Conservation (phyloP, 2,113 vertebrate genomes). For the Aspidoscelis tigris region DNA sequence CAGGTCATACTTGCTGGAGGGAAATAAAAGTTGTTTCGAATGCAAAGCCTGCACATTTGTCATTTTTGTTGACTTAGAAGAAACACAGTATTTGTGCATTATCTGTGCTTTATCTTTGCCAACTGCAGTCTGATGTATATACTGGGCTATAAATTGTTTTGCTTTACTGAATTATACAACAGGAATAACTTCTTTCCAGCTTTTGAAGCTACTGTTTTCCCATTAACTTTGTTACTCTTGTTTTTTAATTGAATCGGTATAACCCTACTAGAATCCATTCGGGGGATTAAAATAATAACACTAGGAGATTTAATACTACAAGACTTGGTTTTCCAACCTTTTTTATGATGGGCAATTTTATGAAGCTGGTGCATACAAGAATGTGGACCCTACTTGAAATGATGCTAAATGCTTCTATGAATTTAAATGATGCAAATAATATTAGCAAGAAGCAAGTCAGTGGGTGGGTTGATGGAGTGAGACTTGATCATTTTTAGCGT, state of each 20-base stretch:
- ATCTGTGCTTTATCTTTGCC: slow-evolving; percentile 28
- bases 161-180: slow-evolving; percentile 36
- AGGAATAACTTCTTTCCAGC: slow-evolving; percentile 23
- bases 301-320: not conserved
- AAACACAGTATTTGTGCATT: slow-evolving; percentile 9
- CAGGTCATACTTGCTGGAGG: slow-evolving; percentile 1
- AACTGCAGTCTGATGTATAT: slow-evolving; percentile 18
- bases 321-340: not conserved
- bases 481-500: not conserved
- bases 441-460: not conserved
- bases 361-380: not conserved
- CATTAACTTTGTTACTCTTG: slow-evolving; percentile 36
- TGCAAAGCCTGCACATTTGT: slow-evolving; percentile 19
- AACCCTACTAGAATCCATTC: slow-evolving; percentile 19
- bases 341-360: not conserved
- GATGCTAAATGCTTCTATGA: not conserved
- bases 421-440: not conserved
- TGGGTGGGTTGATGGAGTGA: not conserved
- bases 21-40: slow-evolving; percentile 36
- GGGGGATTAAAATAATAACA: slow-evolving; percentile 12
- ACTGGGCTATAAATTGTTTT: slow-evolving; percentile 26
- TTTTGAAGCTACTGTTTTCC: slow-evolving; percentile 3
- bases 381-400: not conserved
- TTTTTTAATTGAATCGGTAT: slow-evolving; percentile 31
- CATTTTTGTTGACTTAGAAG: slow-evolving; percentile 29